Conservation (phyloP, 1,140 invertebrate species). For the Argopecten irradians region DNA sequence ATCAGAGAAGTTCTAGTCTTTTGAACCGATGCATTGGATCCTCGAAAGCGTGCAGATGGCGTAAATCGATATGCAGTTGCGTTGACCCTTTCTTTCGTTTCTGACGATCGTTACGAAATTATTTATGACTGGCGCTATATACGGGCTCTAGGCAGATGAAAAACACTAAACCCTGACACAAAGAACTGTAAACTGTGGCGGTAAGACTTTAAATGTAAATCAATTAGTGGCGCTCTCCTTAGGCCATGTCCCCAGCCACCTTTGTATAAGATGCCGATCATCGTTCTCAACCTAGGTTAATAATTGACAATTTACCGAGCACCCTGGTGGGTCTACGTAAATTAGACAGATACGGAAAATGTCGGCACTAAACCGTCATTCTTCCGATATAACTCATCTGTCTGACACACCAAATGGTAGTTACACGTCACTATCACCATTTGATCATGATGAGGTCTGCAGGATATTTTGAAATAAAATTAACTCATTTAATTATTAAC, state of each 20-base stretch:
- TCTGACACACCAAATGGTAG: neutral
- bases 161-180: neutral
- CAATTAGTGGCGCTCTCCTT: neutral
- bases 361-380: neutral
- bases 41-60: neutral
- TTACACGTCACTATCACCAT: too few species aligned
- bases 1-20: neutral
- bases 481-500: too few species aligned
- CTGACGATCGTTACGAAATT: neutral
- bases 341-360: neutral
- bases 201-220: neutral
- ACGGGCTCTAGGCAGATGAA: neutral
- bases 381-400: neutral
- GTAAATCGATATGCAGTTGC: neutral
- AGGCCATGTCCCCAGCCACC: neutral
- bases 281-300: neutral
- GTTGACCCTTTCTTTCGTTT: neutral
- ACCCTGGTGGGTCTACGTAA: neutral
- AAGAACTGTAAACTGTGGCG: neutral
- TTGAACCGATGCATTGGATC: neutral
- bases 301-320: neutral
- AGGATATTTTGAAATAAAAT: too few species aligned
- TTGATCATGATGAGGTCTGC: too few species aligned
- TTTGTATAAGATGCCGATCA: neutral
- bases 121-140: neutral